Base-by-base conservation (phyloP, 2,113 vertebrate genomes). In the Oryzias javanicus region DNA sequence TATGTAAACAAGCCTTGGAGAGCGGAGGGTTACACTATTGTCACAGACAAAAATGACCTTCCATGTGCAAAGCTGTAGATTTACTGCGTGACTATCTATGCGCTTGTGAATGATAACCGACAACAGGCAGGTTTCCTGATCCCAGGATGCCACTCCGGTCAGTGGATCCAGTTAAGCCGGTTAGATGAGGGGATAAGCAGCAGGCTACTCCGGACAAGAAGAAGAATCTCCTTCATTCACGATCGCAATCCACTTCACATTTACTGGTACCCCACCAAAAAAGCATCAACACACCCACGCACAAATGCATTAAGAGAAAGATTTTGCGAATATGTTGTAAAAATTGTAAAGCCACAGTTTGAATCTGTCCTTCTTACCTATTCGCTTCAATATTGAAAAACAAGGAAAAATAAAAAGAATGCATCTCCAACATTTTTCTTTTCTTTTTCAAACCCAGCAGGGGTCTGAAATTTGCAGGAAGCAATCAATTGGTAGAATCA, bases 141-240 rank as follows among this genome's bases (percentile, higher is more conserved):
- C 22, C 60, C 49, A 45, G 49, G 22, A 29, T 19, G n/a, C 60
- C 20, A 25, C 55, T 41, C 49, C 70, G 50, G 50, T 67, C 15
- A 71, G 35, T 67, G 63, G 61, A 50, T 72, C 46, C 60, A 63
- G 60, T 61, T 57, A 57, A 72, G 72, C 68, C 64, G 52, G 58
- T 74, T 40, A 70, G 74, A 81, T 70, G 47, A 52, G 35, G 45
- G 49, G 67, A 55, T 74, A 74, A 74, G 56, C 74, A 35, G 42
- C 55, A 56, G 61, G 16, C 45, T 63, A 35, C 56, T 66, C 53
- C 16, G 18, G 60, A 65, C 51, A 70, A 64, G 48, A 27, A 54
- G n/a, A 22, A 64, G 14, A 59, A 63, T 59, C 29, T 46, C 49
- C 70, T 70, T 55, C 66, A 66, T 51, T 58, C 49, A 62, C 46